A percentile compares a stretch with the other conserved stretches of the same genome.
Conservation (phyloP, 1,140 invertebrate genomes). For the Drosophila pseudoobscura region DNA sequence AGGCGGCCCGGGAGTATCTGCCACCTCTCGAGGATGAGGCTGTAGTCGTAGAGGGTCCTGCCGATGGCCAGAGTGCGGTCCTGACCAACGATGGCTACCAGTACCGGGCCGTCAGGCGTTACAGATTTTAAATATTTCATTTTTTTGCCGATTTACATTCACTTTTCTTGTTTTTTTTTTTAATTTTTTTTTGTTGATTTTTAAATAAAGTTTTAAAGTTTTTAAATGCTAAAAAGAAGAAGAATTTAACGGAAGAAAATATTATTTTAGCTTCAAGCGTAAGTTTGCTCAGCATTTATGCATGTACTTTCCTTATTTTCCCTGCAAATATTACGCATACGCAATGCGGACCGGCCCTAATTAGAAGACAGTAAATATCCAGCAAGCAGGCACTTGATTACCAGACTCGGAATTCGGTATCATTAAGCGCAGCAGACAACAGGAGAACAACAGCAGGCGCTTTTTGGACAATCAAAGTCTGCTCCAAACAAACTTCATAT, state of each 20-base stretch:
- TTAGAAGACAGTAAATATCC: background rate
- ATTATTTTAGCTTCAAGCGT: too few relatives aligned
- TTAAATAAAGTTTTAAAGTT: constrained; percentile 6
- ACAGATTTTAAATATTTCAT: constrained; percentile 59
- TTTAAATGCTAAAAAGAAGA: constrained; percentile 31
- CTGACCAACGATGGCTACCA: constrained; percentile 76
- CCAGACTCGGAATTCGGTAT: too few relatives aligned
- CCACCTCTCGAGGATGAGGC: constrained; percentile 44
- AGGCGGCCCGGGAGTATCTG: constrained; percentile 62
- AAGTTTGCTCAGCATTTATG: too few relatives aligned
- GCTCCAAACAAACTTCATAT: constrained; percentile 6
- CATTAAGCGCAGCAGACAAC: too few relatives aligned
- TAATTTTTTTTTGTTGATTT: constrained; percentile 17
- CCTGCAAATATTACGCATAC: too few relatives aligned
- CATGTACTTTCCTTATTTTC: too few relatives aligned
- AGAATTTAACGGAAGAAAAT: background rate
- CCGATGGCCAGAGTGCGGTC: constrained; percentile 57
- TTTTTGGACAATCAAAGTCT: background rate
- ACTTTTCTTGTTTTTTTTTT: constrained; percentile 16
- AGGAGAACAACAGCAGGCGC: too few relatives aligned
- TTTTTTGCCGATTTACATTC: constrained; percentile 18
- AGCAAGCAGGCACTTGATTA: constrained; percentile 8
- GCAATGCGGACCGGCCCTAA: too few relatives aligned
- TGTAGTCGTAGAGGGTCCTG: constrained; percentile 60
- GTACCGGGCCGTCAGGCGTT: constrained; percentile 71